phyloP scores from a whole-genome alignment of 2,797 vertebrate species.

The Myiothlypis chrysogaster region DNA sequence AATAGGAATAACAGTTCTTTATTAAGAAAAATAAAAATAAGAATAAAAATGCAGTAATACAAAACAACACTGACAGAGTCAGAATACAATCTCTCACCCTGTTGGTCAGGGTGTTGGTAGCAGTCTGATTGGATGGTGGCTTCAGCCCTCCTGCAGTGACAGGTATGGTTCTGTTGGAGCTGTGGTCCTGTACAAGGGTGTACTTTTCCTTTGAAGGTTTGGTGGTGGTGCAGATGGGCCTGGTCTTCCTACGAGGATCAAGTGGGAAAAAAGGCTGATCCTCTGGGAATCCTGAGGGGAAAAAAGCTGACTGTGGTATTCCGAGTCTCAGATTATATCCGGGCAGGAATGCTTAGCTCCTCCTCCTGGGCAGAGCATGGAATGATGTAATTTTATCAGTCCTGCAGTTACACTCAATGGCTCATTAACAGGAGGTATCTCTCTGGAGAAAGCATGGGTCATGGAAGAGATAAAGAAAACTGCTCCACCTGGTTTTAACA shows the following conservation, averaged over 20 bases:
- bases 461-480: neutral
- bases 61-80: neutral
- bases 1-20: neutral
- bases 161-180: neutral
- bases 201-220: neutral
- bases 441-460: neutral
- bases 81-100: neutral
- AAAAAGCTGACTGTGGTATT: neutral
- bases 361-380: neutral
- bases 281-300: neutral
- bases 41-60: neutral
- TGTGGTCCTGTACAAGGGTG: neutral
- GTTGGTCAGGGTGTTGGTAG: neutral
- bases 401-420: neutral
- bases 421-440: neutral
- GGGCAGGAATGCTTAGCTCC: neutral
- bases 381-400: too few relatives aligned
- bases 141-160: neutral
- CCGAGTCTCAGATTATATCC: neutral
- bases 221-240: neutral
- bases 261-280: neutral
- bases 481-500: neutral
- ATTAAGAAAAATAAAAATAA: neutral
- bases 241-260: neutral
- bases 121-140: neutral